phyloP scores from a whole-genome alignment of 1,140 invertebrate genomes.

The Bombus confusus region DNA sequence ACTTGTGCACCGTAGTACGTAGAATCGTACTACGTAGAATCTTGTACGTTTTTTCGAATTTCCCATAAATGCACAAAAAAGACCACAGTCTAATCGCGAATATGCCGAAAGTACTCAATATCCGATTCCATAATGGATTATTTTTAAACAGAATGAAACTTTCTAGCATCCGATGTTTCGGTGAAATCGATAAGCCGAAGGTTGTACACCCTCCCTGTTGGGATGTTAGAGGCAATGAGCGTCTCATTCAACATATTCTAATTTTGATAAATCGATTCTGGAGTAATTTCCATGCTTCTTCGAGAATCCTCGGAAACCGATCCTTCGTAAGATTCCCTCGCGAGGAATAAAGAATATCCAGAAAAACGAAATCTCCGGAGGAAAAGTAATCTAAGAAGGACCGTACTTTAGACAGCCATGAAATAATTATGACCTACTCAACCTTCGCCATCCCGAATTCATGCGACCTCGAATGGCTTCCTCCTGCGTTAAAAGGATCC shows the following conservation, averaged over 20 bases:
- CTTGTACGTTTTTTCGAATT: too few relatives aligned
- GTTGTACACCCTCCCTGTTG: neutral
- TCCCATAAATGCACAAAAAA: too few relatives aligned
- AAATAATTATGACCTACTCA: conserved; percentile 33
- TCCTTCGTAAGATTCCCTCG: neutral
- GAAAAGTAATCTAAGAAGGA: neutral
- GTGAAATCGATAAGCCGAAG: neutral
- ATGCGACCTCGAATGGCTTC: neutral
- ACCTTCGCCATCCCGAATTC: neutral
- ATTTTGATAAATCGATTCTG: neutral
- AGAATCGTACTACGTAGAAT: too few relatives aligned
- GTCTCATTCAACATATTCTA: neutral
- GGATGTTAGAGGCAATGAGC: neutral
- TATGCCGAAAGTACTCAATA: too few relatives aligned
- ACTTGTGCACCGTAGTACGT: too few relatives aligned
- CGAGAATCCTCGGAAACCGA: neutral
- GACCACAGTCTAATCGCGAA: too few relatives aligned
- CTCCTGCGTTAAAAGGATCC: neutral
- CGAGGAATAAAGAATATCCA: neutral
- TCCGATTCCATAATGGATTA: too few relatives aligned
- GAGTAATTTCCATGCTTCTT: too few relatives aligned
- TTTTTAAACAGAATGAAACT: too few relatives aligned
- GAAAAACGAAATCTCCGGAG: neutral
- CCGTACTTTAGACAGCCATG: neutral
- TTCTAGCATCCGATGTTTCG: neutral